These are phyloP conservation scores for Papilio gigon DNA, from an alignment of 2,888 invertebrate genomes.

Conservation along the genomic window DNA sequence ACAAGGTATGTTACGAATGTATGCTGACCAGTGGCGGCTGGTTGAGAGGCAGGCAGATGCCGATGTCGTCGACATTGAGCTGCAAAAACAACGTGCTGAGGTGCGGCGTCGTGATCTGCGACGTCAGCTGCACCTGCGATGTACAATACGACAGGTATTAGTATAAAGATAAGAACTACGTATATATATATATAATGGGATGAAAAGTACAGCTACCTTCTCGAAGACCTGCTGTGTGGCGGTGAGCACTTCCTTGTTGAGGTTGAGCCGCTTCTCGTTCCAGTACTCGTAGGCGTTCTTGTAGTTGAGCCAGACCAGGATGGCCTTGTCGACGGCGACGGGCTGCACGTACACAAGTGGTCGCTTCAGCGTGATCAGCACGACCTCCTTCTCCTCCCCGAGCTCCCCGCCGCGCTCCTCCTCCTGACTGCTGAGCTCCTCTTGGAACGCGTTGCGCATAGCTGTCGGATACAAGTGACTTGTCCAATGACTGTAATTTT, in stretches of 20 bases:
- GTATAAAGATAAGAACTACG: neutral
- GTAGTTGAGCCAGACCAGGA: slow-evolving; percentile 99
- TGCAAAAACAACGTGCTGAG: slow-evolving; percentile 96
- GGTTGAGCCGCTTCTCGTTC: slow-evolving; percentile 96
- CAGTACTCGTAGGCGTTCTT: slow-evolving; percentile 99
- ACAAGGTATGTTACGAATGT: neutral
- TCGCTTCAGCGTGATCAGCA: slow-evolving; percentile 94
- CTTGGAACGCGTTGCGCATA: slow-evolving; percentile 91
- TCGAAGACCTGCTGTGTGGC: slow-evolving; percentile 87
- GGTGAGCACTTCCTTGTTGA: slow-evolving; percentile 93
- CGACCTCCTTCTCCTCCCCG: slow-evolving; percentile 91
- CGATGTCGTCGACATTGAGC: slow-evolving; percentile 97
- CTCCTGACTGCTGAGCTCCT: slow-evolving; percentile 91
- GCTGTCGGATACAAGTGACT: slow-evolving; percentile 58
- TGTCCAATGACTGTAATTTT: neutral
- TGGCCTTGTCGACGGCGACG: slow-evolving; percentile 98
- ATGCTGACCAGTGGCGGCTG: slow-evolving; percentile 85
- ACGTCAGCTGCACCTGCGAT: slow-evolving; percentile 86
- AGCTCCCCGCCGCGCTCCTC: slow-evolving; percentile 95
- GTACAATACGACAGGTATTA: neutral
- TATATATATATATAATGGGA: neutral
- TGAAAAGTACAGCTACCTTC: slow-evolving; percentile 57
- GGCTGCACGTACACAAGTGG: slow-evolving; percentile 98
- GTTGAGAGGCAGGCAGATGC: slow-evolving; percentile 95
- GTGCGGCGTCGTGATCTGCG: slow-evolving; percentile 89